Percentiles rank a stretch among this genome's conserved stretches.
Evolutionary conservation across 2,113 vertebrate genomes (phyloP).

Genomic region (Zosterops pallidus): DNA sequence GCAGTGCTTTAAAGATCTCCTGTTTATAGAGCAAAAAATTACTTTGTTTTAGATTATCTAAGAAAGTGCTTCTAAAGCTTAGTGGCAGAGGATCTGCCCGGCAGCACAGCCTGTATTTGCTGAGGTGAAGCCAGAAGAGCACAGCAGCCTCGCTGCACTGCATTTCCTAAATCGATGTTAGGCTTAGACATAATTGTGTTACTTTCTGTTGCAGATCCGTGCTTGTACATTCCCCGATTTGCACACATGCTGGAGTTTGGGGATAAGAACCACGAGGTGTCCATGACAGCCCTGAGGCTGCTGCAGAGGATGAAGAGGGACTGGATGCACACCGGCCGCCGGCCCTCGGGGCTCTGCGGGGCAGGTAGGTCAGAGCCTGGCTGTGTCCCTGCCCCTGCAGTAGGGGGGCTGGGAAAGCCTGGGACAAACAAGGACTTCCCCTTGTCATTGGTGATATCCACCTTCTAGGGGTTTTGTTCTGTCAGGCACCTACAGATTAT

Average conservation of each 20-base stretch:
- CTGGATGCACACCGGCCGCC: slow-evolving; percentile 97
- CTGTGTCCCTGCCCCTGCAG: fast-evolving
- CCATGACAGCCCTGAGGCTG: slow-evolving; percentile 92
- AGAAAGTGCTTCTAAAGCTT: neutral
- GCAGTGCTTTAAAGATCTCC: neutral
- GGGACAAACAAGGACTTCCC: neutral
- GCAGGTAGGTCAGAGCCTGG: slow-evolving; percentile 76
- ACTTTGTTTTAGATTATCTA: neutral
- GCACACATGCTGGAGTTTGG: slow-evolving; percentile 95
- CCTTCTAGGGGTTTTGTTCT: neutral
- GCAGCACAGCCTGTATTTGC: neutral
- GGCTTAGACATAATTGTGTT: neutral
- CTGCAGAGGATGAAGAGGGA: slow-evolving; percentile 98
- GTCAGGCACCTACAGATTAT: neutral
- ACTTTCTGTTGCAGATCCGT: slow-evolving; percentile 81
- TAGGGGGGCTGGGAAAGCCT: neutral
- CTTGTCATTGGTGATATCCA: neutral
- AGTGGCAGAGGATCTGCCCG: neutral
- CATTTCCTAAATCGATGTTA: neutral
- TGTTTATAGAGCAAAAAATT: neutral
- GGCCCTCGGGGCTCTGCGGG: slow-evolving; percentile 94
- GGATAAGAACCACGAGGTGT: slow-evolving; percentile 96
- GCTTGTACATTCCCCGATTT: slow-evolving; percentile 96
- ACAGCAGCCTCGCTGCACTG: neutral
- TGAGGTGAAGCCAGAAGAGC: neutral